phyloP scores from a whole-genome alignment of 2,797 vertebrate species.

The Myotis findleyi region DNA sequence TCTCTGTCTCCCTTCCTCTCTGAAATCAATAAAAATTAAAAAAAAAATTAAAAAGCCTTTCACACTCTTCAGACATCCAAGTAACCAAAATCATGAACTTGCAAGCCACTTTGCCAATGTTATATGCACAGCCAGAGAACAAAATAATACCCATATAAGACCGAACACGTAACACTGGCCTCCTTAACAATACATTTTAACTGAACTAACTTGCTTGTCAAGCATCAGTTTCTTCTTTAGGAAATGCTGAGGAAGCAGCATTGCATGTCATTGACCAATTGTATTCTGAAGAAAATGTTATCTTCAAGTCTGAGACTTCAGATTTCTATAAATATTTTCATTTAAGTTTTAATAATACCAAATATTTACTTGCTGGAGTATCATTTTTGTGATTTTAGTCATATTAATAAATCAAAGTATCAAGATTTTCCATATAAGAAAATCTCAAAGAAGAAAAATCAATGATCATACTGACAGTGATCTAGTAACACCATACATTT shows the following conservation, averaged over 20 bases:
- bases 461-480: not conserved
- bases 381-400: slow-evolving; percentile 27
- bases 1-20: too few species aligned
- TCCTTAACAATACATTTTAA: not conserved
- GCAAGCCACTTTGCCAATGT: not conserved
- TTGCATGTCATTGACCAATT: not conserved
- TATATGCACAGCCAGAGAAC: slow-evolving; percentile 2
- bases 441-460: slow-evolving; percentile 6
- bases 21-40: too few species aligned
- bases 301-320: not conserved
- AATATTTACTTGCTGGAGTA: slow-evolving; percentile 13
- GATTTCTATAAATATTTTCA: slow-evolving; percentile 27
- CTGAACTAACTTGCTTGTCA: not conserved
- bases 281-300: slow-evolving; percentile 27
- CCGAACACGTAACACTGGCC: not conserved
- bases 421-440: slow-evolving; percentile 28
- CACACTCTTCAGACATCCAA: slow-evolving; percentile 6
- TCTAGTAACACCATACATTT: not conserved
- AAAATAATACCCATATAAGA: not conserved
- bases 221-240: not conserved
- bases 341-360: slow-evolving; percentile 11
- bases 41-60: not conserved
- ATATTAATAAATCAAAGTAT: slow-evolving; percentile 7
- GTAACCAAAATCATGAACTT: slow-evolving; percentile 47
- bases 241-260: not conserved